Percentiles rank a stretch among this genome's conserved stretches.
These are phyloP conservation scores for Plagiodera versicolora DNA, from an alignment of 2,888 invertebrate species.

Conservation along the genomic window DNA sequence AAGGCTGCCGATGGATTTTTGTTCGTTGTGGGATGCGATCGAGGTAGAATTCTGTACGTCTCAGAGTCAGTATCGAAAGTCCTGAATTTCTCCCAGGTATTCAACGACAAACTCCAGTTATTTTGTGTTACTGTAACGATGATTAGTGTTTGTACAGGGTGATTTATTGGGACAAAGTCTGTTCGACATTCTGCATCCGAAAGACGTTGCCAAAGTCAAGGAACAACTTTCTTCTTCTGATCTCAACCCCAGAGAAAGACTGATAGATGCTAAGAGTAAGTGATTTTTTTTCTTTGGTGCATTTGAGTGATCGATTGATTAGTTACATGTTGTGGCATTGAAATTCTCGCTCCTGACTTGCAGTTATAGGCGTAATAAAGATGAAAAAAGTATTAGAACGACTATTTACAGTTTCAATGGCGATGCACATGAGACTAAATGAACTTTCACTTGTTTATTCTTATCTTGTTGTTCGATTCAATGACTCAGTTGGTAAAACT, in stretches of 20 bases:
- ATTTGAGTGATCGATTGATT: too few relatives aligned
- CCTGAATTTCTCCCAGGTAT: slow-evolving; percentile 80
- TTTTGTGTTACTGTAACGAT: too few relatives aligned
- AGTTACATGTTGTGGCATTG: neutral
- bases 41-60: slow-evolving; percentile 86
- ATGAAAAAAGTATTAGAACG: slow-evolving; percentile 14
- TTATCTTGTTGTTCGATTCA: neutral
- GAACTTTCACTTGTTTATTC: slow-evolving; percentile 10
- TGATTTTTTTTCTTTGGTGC: too few relatives aligned
- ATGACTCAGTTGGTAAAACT: neutral
- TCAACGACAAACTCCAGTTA: too few relatives aligned
- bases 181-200: slow-evolving; percentile 93
- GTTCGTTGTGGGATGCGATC: slow-evolving; percentile 90
- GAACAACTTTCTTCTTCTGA: slow-evolving; percentile 92
- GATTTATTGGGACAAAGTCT: slow-evolving; percentile 90
- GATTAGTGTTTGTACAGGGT: slow-evolving; percentile 57
- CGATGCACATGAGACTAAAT: slow-evolving; percentile 7
- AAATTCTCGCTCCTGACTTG: neutral
- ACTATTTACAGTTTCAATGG: slow-evolving; percentile 9
- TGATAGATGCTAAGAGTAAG: slow-evolving; percentile 92
- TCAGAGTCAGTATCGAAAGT: slow-evolving; percentile 84
- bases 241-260: slow-evolving; percentile 81
- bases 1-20: slow-evolving; percentile 88
- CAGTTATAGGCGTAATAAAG: neutral
- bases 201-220: slow-evolving; percentile 93